Percentiles rank a stretch among this genome's conserved stretches.
phyloP scores from a whole-genome alignment of 2,888 invertebrate species.

The Branchipolynoe longqiensis region DNA sequence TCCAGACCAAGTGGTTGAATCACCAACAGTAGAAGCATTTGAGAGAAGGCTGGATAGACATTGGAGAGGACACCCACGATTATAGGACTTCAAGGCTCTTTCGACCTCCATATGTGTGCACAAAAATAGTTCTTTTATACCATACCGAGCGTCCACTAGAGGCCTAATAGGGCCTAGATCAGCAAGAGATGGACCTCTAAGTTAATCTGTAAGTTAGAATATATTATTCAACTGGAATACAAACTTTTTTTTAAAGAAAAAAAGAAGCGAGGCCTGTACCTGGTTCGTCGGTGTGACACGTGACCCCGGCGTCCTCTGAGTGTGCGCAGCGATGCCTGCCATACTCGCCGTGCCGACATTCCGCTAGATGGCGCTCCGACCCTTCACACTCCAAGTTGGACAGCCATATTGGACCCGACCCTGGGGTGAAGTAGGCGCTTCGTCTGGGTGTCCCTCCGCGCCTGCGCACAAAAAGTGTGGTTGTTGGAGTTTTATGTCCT shows the following conservation, averaged over 20 bases:
- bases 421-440: background rate
- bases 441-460: background rate
- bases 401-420: conserved; percentile 35
- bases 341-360: conserved; percentile 17
- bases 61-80: too few relatives aligned
- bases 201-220: background rate
- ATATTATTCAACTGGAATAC: background rate
- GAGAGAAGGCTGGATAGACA: too few relatives aligned
- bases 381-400: conserved; percentile 30
- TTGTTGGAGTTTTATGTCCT: too few relatives aligned
- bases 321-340: conserved; percentile 3
- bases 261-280: conserved; percentile 26
- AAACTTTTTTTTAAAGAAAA: too few relatives aligned
- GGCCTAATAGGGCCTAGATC: too few relatives aligned
- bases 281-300: conserved; percentile 5
- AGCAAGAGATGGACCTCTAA: too few relatives aligned
- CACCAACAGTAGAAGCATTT: too few relatives aligned
- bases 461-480: background rate
- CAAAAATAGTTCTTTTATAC: too few relatives aligned
- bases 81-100: too few relatives aligned
- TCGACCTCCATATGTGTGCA: too few relatives aligned
- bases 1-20: too few relatives aligned
- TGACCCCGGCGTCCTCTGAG: conserved; percentile 51
- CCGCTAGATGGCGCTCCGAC: conserved; percentile 20
- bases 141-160: too few relatives aligned